Base-by-base conservation (phyloP, 2,113 vertebrate genomes). In the Orycteropus afer region DNA sequence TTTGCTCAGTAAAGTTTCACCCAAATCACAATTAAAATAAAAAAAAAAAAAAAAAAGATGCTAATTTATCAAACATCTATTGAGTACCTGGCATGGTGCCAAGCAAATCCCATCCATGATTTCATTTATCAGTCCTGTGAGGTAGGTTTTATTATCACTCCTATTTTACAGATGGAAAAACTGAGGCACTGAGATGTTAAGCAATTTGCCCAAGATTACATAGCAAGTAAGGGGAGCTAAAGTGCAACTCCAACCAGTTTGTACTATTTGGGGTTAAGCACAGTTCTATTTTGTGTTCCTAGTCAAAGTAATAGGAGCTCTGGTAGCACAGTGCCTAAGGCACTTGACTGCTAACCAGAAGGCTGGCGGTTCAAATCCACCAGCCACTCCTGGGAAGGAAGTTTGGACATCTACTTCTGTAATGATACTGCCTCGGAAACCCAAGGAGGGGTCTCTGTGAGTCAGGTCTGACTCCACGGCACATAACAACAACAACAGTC, bases 31-130 rank as follows among this genome's bases (percentile, higher is more conserved):
- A 29, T n/a, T n/a, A n/a, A n/a, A n/a, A n/a, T n/a, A 79, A 89
- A 78, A 51, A 29, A 51, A 57, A 79, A 89, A 78, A 51, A 29
- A 51, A 59, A 57, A 59, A 59, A 61, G 84, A 65, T 76, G 71
- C 65, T 91, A 47, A 89, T 93, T 80, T 95, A 81, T 95, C 80
- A 91, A 96, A 84, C 12, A 84, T n/a, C 79, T 90, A 57, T 69
- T 85, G 79, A 78, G 51, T 69, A 53, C 55, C 81, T 96, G 92
- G 78, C 89, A 88, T 34, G 23, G 5, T 80, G 42, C 73, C 90
- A 90, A 90, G 69, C 23, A 69, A 86, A 63, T 53, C 55, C 81
- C 65, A 82, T 14, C 57, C 18, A 22, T 51, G 51, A 57, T 85
- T 49, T 92, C 78, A 89, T 57, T 91, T 32, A 17, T 49, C 29